Percentiles rank a stretch among this genome's conserved stretches.
Conservation (phyloP, 1,140 invertebrate species). For the Geopemphigus sp. region DNA sequence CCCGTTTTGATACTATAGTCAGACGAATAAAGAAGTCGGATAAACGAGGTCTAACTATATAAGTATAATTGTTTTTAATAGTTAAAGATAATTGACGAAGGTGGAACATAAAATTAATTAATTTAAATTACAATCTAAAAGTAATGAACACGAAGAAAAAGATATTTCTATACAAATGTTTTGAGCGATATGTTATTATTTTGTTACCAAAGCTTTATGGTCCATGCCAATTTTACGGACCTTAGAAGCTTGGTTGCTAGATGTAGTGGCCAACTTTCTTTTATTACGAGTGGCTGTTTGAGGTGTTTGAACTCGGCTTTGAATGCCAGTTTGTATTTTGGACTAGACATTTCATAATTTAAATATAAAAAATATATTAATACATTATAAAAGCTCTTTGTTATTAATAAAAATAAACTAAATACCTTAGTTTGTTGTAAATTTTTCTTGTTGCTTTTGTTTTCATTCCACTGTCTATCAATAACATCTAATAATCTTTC, state of each 20-base stretch:
- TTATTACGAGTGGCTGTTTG: background rate
- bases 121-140: slow-evolving; percentile 14
- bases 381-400: too few species aligned
- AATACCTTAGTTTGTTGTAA: slow-evolving; percentile 11
- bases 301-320: slow-evolving; percentile 17
- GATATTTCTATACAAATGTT: slow-evolving; percentile 12
- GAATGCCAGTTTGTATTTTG: background rate
- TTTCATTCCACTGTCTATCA: slow-evolving; percentile 40
- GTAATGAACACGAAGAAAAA: background rate
- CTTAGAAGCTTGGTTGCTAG: slow-evolving; percentile 35
- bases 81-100: background rate
- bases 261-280: slow-evolving; percentile 20
- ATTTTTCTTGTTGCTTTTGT: slow-evolving; percentile 24
- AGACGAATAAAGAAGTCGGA: slow-evolving; percentile 22
- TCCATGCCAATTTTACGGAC: slow-evolving; percentile 49
- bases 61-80: slow-evolving; percentile 29
- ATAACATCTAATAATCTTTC: slow-evolving; percentile 37
- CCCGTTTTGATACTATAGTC: slow-evolving; percentile 3
- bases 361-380: background rate
- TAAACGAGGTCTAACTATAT: slow-evolving; percentile 43
- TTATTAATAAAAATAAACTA: background rate
- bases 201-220: slow-evolving; percentile 47
- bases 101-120: background rate
- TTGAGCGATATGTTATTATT: slow-evolving; percentile 5
- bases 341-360: background rate